These are phyloP conservation scores for Agrenia bidenticulata DNA, from an alignment of 2,888 invertebrate species.

Conservation along the genomic window DNA sequence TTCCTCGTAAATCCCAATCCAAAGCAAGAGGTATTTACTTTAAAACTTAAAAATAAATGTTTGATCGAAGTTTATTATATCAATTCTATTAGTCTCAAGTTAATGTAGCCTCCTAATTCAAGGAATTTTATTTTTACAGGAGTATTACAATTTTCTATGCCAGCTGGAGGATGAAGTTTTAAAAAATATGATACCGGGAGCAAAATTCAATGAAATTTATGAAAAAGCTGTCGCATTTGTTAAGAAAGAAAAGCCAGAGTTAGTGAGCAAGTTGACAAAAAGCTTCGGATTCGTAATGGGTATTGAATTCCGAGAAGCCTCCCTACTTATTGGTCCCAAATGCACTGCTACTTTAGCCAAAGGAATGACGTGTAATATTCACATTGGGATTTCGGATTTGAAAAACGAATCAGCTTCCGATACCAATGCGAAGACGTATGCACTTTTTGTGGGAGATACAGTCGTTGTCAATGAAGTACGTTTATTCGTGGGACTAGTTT, in stretches of 20 bases:
- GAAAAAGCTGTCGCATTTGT: constrained; percentile 77
- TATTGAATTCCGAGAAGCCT: constrained; percentile 95
- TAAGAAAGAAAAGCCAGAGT: constrained; percentile 79
- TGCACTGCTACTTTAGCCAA: constrained; percentile 71
- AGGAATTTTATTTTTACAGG: constrained; percentile 30
- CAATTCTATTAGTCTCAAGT: too few species aligned
- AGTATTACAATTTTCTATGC: constrained; percentile 80
- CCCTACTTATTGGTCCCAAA: constrained; percentile 88
- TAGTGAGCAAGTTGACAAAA: constrained; percentile 88
- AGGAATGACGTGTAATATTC: constrained; percentile 96
- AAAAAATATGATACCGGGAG: constrained; percentile 77
- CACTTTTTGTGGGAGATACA: constrained; percentile 94
- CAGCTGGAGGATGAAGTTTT: constrained; percentile 87
- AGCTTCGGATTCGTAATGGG: constrained; percentile 98
- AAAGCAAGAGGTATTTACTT: constrained; percentile 62
- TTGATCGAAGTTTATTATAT: too few species aligned
- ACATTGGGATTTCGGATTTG: constrained; percentile 85
- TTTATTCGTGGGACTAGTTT: too few species aligned
- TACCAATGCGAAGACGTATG: constrained; percentile 83
- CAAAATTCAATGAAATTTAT: constrained; percentile 82
- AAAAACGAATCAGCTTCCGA: constrained; percentile 78
- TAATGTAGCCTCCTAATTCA: neutral
- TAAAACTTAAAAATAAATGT: too few species aligned
- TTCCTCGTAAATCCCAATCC: constrained; percentile 89
- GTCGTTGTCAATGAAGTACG: constrained; percentile 85